Evolutionary conservation across 2,888 invertebrate species (phyloP).

Genomic region (Metacarcinus magister): DNA sequence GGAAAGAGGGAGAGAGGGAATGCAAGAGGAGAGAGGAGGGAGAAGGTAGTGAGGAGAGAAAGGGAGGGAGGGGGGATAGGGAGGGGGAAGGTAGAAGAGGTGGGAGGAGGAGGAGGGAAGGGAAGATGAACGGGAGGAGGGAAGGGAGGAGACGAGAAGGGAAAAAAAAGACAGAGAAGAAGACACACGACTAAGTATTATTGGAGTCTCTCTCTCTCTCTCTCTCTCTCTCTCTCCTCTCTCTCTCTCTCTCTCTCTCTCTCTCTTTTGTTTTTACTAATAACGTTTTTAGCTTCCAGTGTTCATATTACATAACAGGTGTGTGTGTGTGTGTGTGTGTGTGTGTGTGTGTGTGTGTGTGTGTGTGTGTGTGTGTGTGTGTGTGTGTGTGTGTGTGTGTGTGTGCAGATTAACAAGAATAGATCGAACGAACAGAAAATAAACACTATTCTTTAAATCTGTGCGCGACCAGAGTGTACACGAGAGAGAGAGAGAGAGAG

Average conservation of each 20-base stretch:
- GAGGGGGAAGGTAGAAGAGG: background rate
- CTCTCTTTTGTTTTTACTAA: background rate
- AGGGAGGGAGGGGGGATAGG: background rate
- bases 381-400: background rate
- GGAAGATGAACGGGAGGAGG: background rate
- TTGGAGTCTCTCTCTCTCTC: slow-evolving; percentile 32
- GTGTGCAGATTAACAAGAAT: background rate
- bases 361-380: background rate
- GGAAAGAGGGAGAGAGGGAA: background rate
- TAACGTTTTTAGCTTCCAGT: background rate
- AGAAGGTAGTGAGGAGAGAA: background rate
- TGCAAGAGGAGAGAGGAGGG: background rate
- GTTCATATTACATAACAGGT: background rate
- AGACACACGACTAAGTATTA: background rate
- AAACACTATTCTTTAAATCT: background rate
- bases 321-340: background rate
- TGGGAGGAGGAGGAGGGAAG: background rate
- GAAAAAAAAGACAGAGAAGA: background rate
- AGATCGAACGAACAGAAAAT: background rate
- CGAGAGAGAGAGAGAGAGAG: background rate
- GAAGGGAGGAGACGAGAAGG: background rate
- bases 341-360: background rate
- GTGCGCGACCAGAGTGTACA: too few species aligned
- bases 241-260: slow-evolving; percentile 64
- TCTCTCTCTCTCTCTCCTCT: slow-evolving; percentile 50